A percentile compares a stretch with the other conserved stretches of the same genome.
phyloP scores from a whole-genome alignment of 1,140 invertebrate genomes.

The Bombus terrestris region DNA sequence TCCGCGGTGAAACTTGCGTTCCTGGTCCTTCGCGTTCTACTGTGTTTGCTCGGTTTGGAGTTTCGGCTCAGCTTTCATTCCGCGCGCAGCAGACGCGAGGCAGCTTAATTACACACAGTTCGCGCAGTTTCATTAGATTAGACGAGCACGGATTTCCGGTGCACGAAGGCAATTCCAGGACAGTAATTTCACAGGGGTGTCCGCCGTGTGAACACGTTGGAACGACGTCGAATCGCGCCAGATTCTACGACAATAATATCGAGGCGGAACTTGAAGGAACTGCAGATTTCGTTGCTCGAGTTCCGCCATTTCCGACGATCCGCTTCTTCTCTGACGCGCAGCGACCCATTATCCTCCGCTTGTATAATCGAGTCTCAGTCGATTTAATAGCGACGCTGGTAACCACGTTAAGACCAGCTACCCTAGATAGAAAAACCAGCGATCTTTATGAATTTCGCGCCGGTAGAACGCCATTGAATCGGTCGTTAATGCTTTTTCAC shows the following conservation, averaged over 20 bases:
- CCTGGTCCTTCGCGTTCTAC: conserved; percentile 5
- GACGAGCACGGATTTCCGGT: conserved; percentile 52
- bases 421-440: neutral
- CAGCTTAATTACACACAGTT: conserved; percentile 57
- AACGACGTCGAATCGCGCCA: conserved; percentile 5
- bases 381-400: conserved; percentile 23
- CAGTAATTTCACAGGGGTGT: conserved; percentile 43
- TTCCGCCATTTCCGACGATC: conserved; percentile 3
- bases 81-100: conserved; percentile 8
- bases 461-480: neutral
- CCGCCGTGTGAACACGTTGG: conserved; percentile 7
- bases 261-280: conserved; percentile 10
- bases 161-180: conserved; percentile 41
- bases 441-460: neutral
- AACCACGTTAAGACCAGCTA: neutral
- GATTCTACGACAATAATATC: conserved; percentile 44
- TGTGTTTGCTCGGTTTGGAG: conserved; percentile 26
- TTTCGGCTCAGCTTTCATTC: conserved; percentile 38
- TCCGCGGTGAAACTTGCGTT: conserved; percentile 39
- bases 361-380: conserved; percentile 9
- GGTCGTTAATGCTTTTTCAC: neutral
- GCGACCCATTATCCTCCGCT: conserved; percentile 2
- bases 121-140: conserved; percentile 60
- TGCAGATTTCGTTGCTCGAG: neutral
- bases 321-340: conserved; percentile 1